Evolutionary conservation across 2,797 vertebrate genomes (phyloP).

Genomic region (Liasis olivaceus): DNA sequence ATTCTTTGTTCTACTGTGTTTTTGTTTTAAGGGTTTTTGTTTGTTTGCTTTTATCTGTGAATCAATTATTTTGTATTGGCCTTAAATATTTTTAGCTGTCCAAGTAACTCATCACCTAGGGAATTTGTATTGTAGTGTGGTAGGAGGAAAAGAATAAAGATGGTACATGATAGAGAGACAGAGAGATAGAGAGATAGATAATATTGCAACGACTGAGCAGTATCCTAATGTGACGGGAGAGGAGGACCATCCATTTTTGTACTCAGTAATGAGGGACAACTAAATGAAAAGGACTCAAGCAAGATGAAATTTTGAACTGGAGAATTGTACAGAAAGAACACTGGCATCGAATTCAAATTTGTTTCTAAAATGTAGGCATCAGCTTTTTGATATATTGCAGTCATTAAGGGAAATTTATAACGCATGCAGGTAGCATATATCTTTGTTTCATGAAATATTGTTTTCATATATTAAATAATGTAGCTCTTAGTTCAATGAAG

Average conservation of each 20-base stretch:
- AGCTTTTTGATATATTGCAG: conserved; percentile 41
- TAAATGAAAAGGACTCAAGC: background rate
- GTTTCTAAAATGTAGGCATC: conserved; percentile 15
- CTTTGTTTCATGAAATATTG: background rate
- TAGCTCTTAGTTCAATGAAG: conserved; percentile 12
- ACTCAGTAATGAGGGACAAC: background rate
- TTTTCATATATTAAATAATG: conserved; percentile 45
- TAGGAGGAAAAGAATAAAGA: background rate
- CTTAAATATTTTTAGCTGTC: background rate
- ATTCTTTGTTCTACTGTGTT: background rate
- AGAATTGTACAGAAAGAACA: background rate
- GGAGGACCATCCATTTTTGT: background rate
- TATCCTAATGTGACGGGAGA: background rate
- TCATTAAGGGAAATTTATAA: conserved; percentile 25
- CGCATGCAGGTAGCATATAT: conserved; percentile 3
- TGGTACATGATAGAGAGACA: no score
- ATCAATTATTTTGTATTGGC: background rate
- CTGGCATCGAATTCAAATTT: conserved; percentile 28
- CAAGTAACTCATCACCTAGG: background rate
- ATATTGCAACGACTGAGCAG: background rate
- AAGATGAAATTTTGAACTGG: conserved; percentile 22
- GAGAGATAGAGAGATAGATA: no score
- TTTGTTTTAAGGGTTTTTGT: background rate
- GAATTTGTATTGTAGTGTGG: background rate
- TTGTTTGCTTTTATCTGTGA: background rate